phyloP scores from a whole-genome alignment of 2,888 invertebrate species.

The Spilosoma lubricipeda region DNA sequence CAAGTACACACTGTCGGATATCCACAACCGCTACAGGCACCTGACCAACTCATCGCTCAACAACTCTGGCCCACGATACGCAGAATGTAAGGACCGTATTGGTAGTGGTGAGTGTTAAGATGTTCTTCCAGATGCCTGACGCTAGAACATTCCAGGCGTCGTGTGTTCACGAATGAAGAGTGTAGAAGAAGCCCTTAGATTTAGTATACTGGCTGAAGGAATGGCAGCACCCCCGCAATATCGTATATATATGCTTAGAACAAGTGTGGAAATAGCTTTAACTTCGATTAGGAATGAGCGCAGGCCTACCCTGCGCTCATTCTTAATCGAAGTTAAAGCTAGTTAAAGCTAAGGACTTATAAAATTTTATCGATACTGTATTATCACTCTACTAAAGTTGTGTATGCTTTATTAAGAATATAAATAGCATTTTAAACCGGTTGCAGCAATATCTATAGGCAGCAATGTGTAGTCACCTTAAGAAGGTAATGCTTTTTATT shows the following conservation, averaged over 20 bases:
- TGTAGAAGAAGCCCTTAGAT: conserved; percentile 20
- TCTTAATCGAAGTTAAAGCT: no score
- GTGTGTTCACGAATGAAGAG: conserved; percentile 17
- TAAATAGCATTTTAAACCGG: background rate
- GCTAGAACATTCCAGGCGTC: conserved; percentile 20
- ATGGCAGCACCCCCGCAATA: background rate
- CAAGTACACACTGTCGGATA: conserved; percentile 93
- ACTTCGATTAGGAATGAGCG: background rate
- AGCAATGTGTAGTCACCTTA: background rate
- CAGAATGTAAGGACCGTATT: conserved; percentile 93
- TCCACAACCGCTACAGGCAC: conserved; percentile 94
- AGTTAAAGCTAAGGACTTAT: no score
- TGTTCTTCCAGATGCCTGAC: conserved; percentile 53
- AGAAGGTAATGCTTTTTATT: background rate
- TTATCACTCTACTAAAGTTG: background rate
- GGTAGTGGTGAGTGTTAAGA: conserved; percentile 88
- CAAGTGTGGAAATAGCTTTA: conserved; percentile 7
- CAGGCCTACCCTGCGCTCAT: no score
- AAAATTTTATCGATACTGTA: background rate
- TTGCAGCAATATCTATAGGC: background rate
- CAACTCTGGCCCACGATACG: conserved; percentile 93
- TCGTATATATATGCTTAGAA: conserved; percentile 10
- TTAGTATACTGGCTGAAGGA: conserved; percentile 23
- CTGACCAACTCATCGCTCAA: conserved; percentile 97
- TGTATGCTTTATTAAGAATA: background rate